Percentiles rank a stretch among this genome's conserved stretches.
Evolutionary conservation across 1,140 invertebrate genomes (phyloP).

Genomic region (Eueides isabella): DNA sequence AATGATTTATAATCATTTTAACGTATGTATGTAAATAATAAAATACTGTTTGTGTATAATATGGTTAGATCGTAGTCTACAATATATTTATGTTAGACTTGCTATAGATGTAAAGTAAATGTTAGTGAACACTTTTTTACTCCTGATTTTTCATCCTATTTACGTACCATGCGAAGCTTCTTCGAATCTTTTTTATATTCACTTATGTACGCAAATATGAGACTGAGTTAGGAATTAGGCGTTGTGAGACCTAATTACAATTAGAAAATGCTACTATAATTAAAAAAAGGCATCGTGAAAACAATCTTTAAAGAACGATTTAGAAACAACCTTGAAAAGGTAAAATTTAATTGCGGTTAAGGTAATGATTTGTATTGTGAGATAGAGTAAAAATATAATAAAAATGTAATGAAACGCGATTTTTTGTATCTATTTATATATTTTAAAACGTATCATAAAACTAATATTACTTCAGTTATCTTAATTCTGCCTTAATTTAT

Average conservation of each 20-base stretch:
- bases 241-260: slow-evolving; percentile 38
- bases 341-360: background rate
- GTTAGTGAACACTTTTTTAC: slow-evolving; percentile 40
- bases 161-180: slow-evolving; percentile 39
- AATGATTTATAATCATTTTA: too few species aligned
- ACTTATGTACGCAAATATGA: slow-evolving; percentile 77
- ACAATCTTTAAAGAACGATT: background rate
- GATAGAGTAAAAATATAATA: background rate
- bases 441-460: background rate
- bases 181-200: slow-evolving; percentile 62
- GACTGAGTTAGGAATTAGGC: slow-evolving; percentile 74
- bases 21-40: background rate
- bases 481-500: background rate
- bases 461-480: background rate
- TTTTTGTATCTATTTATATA: background rate
- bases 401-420: background rate
- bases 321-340: background rate
- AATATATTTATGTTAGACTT: background rate
- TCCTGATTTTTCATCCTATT: slow-evolving; percentile 41
- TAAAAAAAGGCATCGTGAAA: background rate
- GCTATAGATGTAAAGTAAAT: slow-evolving; percentile 21
- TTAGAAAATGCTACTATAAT: background rate
- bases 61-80: slow-evolving; percentile 1
- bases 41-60: background rate
- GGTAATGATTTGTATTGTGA: background rate